phyloP scores from a whole-genome alignment of 2,888 invertebrate genomes.

The Pemphredon lugubris region DNA sequence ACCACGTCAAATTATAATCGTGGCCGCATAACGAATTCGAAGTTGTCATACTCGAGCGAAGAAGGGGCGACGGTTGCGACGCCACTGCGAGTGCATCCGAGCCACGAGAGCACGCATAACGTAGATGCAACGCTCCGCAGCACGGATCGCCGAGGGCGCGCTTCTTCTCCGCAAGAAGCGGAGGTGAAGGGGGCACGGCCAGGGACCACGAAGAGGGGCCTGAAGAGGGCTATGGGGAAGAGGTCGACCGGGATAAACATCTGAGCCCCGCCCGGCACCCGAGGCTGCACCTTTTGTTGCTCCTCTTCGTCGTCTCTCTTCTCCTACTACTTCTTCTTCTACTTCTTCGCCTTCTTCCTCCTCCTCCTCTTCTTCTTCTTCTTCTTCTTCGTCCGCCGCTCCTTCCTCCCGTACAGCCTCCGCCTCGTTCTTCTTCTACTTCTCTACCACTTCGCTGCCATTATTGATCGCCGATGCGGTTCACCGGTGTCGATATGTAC shows the following conservation, averaged over 20 bases:
- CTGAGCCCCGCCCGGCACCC: conserved; percentile 80
- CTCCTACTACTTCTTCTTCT: conserved; percentile 43
- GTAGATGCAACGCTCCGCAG: conserved; percentile 64
- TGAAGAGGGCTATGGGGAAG: conserved; percentile 70
- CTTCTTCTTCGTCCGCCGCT: conserved; percentile 28
- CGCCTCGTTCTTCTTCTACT: conserved; percentile 26
- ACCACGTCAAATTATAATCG: too few species aligned
- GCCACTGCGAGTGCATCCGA: conserved; percentile 75
- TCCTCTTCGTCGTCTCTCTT: conserved; percentile 65
- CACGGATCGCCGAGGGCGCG: conserved; percentile 74
- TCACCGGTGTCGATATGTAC: conserved; percentile 56
- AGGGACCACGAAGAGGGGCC: conserved; percentile 64
- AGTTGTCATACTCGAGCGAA: too few species aligned
- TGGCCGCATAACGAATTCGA: too few species aligned
- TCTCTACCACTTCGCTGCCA: conserved; percentile 36
- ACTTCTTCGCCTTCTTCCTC: conserved; percentile 50
- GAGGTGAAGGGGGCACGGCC: conserved; percentile 71
- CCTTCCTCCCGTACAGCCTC: conserved; percentile 27
- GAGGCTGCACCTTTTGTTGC: conserved; percentile 76
- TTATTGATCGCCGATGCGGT: conserved; percentile 61
- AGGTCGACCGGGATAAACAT: conserved; percentile 81
- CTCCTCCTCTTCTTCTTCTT: conserved; percentile 50
- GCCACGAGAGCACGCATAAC: conserved; percentile 74
- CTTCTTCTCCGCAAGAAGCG: conserved; percentile 70
- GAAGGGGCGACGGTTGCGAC: conserved; percentile 72